phyloP scores from a whole-genome alignment of 2,113 vertebrate genomes.

The Ochotona princeps region DNA sequence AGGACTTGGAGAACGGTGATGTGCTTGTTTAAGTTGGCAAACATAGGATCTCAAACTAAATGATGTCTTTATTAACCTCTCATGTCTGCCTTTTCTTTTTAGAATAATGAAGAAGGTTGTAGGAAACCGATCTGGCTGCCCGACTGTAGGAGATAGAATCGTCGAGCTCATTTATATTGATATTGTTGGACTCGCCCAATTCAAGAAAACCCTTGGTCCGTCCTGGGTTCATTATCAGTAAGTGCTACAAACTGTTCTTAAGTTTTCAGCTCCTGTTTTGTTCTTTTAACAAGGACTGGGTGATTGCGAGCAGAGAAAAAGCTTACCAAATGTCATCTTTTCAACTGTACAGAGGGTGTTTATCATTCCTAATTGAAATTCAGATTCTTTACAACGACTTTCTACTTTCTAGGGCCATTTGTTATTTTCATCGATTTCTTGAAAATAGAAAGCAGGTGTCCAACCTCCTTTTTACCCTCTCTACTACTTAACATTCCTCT shows the following conservation, averaged over 20 bases:
- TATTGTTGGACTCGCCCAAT: constrained; percentile 98
- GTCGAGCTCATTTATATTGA: constrained; percentile 99
- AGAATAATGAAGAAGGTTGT: constrained; percentile 99
- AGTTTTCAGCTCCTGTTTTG: neutral
- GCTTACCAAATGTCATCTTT: constrained; percentile 55
- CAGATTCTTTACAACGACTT: constrained; percentile 30
- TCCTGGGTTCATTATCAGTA: constrained; percentile 99
- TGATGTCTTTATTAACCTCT: neutral
- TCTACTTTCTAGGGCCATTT: constrained; percentile 30
- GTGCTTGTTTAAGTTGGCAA: neutral
- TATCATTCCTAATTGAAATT: constrained; percentile 63
- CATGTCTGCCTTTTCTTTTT: constrained; percentile 54
- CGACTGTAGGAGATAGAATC: constrained; percentile 96
- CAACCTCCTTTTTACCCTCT: neutral
- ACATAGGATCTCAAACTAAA: neutral
- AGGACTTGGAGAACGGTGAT: neutral
- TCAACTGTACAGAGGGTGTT: neutral
- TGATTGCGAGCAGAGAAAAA: neutral
- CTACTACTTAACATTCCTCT: constrained; percentile 20
- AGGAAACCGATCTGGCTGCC: constrained; percentile 98
- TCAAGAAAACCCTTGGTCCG: constrained; percentile 98
- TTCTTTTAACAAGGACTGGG: neutral
- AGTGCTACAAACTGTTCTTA: constrained; percentile 82
- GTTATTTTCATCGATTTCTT: constrained; percentile 61
- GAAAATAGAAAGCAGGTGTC: constrained; percentile 53